Evolutionary conservation across 2,113 vertebrate species (phyloP).

Genomic region (Sinocyclocheilus anshuiensis): DNA sequence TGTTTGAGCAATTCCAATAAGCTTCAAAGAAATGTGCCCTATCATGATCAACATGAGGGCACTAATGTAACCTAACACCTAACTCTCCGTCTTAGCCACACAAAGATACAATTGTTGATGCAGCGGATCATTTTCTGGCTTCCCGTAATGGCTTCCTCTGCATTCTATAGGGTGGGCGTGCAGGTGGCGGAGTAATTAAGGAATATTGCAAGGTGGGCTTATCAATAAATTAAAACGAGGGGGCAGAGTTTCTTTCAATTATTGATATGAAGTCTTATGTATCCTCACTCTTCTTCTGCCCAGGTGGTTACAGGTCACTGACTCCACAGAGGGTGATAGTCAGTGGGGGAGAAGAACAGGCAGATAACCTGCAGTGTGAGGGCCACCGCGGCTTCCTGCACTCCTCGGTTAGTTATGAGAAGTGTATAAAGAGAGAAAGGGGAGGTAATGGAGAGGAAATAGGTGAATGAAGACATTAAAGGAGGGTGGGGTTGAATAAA

Average conservation of each 20-base stretch:
- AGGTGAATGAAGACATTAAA: neutral
- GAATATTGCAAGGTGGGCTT: conserved; percentile 38
- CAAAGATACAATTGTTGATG: conserved; percentile 54
- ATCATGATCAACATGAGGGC: conserved; percentile 35
- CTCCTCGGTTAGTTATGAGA: neutral
- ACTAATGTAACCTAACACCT: conserved; percentile 45
- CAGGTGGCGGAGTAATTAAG: conserved; percentile 48
- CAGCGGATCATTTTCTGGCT: conserved; percentile 52
- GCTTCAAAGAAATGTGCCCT: conserved; percentile 42
- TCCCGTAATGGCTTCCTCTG: conserved; percentile 37
- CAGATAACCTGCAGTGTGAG: conserved; percentile 23
- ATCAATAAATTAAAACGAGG: conserved; percentile 51
- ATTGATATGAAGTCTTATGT: conserved; percentile 51
- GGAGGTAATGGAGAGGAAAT: neutral
- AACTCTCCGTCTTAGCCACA: conserved; percentile 43
- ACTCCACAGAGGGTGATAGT: conserved; percentile 28
- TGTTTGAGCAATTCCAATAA: conserved; percentile 20
- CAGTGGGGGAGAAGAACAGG: conserved; percentile 33
- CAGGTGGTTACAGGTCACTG: conserved; percentile 48
- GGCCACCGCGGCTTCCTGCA: conserved; percentile 32
- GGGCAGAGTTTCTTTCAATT: conserved; percentile 52
- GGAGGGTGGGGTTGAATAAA: neutral
- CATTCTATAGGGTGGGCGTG: conserved; percentile 8
- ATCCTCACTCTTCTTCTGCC: conserved; percentile 38
- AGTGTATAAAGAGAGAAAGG: neutral